Base-by-base conservation (phyloP, 2,888 invertebrate species). In the Schizaphis graminum region DNA sequence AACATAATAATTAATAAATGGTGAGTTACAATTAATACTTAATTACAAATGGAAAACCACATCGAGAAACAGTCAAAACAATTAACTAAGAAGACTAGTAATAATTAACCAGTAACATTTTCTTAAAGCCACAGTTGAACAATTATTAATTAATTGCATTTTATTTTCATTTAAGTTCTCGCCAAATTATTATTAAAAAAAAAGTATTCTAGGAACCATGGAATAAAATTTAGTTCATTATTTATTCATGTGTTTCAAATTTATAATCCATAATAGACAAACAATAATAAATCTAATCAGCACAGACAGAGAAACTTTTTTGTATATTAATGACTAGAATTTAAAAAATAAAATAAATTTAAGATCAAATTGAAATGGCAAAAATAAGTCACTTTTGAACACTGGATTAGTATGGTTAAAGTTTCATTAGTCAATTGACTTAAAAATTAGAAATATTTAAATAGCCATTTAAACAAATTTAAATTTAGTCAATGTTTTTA, bases 241-340 rank as follows among this genome's bases (percentile, higher is more conserved):
- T 92, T 77, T 56, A 67, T 24, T 56, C 28, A 35, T 49, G 35
- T 85, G 47, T 49, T 67, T 21, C n/a, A 89, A 57, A 77, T 21
- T 35, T 44, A 8, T 49, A 28, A 28, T 24, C 16, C 24, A 57
- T 13, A 56, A 44, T 85, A 24, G 44, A 56, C 24, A 56, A 92
- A 91, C 5, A n/a, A 67, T 92, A 4, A 77, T 77, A 86, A 53
- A 41, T 88, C 49, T 67, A 26, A 92, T 41, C 4, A 28, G 2
- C 41, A 28, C 47, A 53, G 26, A 77, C 35, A 88, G 61, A 87
- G 41, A 56, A 92, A 53, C 10, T 41, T 67, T 77, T 35, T 67
- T 77, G 41, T 67, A 87, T 87, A 49, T 49, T 49, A 49, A 93
- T 93, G 92, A 93, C 92, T 93, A 93, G 92, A 93, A 93, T 53